Conservation (phyloP, 2,797 vertebrate genomes). For the Anniella stebbinsi region DNA sequence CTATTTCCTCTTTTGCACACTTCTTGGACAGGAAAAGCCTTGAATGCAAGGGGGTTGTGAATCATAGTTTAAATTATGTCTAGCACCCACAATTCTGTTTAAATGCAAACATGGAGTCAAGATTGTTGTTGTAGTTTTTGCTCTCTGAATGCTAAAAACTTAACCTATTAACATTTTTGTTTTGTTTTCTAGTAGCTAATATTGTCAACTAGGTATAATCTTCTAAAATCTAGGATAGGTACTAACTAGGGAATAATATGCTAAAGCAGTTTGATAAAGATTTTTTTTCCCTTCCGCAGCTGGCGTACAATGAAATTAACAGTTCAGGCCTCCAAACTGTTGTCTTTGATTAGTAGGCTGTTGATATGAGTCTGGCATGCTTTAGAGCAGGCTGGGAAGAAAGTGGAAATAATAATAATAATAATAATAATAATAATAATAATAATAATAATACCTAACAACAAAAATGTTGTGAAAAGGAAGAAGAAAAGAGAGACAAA, state of each 20-base stretch:
- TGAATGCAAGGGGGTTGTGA: neutral
- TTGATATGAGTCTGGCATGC: slow-evolving; percentile 2
- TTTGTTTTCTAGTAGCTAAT: neutral
- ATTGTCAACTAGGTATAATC: slow-evolving; percentile 4
- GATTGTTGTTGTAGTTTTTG: neutral
- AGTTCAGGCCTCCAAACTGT: slow-evolving; percentile 41
- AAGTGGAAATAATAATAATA: too few species aligned
- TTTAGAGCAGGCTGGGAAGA: neutral
- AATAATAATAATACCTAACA: too few species aligned
- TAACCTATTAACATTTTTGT: neutral
- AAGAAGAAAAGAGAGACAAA: too few species aligned
- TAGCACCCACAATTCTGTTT: neutral
- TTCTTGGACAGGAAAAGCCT: neutral
- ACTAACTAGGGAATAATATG: neutral
- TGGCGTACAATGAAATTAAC: slow-evolving; percentile 46
- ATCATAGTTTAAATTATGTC: slow-evolving; percentile 5
- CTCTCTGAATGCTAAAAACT: neutral
- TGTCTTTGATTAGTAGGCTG: slow-evolving; percentile 39
- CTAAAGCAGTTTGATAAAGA: slow-evolving; percentile 17
- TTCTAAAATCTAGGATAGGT: neutral
- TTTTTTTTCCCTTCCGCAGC: slow-evolving; percentile 49
- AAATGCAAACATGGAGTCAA: slow-evolving; percentile 17
- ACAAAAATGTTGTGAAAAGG: too few species aligned
- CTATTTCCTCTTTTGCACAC: neutral
- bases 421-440: too few species aligned